Percentiles rank a stretch among this genome's conserved stretches.
Conservation (phyloP, 2,797 vertebrate species). For the Synaphobranchus kaupii region DNA sequence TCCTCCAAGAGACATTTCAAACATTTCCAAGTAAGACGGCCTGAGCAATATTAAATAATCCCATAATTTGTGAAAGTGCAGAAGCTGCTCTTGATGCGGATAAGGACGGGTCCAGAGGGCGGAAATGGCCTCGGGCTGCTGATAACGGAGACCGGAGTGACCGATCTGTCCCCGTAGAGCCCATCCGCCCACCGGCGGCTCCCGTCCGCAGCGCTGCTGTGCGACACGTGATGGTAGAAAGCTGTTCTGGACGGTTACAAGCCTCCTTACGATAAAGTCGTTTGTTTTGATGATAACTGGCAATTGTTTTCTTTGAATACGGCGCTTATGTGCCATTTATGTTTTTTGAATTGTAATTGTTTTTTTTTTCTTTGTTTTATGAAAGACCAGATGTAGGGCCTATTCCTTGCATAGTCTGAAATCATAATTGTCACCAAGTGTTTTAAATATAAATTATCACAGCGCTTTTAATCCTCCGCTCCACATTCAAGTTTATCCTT, state of each 20-base stretch:
- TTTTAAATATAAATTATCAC: neutral
- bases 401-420: neutral
- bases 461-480: neutral
- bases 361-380: neutral
- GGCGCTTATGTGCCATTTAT: neutral
- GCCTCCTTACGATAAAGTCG: neutral
- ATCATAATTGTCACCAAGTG: neutral
- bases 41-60: conserved; percentile 16
- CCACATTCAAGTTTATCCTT: neutral
- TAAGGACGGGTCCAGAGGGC: conserved; percentile 16
- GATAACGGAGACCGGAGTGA: conserved; percentile 17
- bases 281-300: neutral
- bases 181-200: neutral
- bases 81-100: conserved; percentile 17
- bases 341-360: neutral
- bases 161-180: conserved; percentile 6
- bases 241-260: neutral
- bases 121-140: conserved; percentile 22
- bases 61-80: neutral
- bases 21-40: conserved; percentile 7
- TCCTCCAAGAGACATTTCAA: neutral
- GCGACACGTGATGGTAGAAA: neutral
- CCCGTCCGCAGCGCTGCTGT: neutral
- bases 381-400: neutral
- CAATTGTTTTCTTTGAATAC: neutral